Conservation (phyloP, 1,140 invertebrate species). For the Paracyclopina nana region DNA sequence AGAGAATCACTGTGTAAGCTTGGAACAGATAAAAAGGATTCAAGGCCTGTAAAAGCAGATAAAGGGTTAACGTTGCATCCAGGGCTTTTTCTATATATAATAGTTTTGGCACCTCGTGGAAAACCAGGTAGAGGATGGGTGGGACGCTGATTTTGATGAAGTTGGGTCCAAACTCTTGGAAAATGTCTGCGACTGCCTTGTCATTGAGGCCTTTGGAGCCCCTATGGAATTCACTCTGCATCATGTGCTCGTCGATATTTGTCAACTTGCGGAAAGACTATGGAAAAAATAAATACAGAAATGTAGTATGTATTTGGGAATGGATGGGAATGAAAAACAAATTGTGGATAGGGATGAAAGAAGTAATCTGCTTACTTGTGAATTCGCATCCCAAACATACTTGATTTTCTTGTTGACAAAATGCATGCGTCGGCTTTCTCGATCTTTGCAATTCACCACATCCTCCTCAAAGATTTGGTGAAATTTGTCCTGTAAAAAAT, state of each 20-base stretch:
- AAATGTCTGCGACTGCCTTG: constrained; percentile 18
- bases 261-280: constrained; percentile 11
- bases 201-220: constrained; percentile 19
- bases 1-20: constrained; percentile 27
- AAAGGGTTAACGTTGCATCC: constrained; percentile 2
- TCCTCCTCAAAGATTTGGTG: constrained; percentile 21
- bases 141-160: constrained; percentile 23
- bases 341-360: too few species aligned
- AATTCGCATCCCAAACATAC: constrained; percentile 24
- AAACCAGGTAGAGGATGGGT: constrained; percentile 21
- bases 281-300: too few species aligned
- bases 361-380: too few species aligned
- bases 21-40: constrained; percentile 30
- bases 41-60: constrained; percentile 21
- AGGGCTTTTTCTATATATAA: neutral
- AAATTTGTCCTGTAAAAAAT: constrained; percentile 19
- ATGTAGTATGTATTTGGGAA: too few species aligned
- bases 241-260: constrained; percentile 19
- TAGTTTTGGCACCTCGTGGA: constrained; percentile 21
- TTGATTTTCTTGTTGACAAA: constrained; percentile 27
- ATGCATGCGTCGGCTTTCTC: neutral
- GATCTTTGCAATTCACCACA: constrained; percentile 7
- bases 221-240: constrained; percentile 20
- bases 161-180: constrained; percentile 21
- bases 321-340: too few species aligned